Evolutionary conservation across 35 echinoderm and acorn worm genomes (phyloP), one percentile per base, ranked within the genome.

Genomic region (Heliocidaris erythrogramma): DNA sequence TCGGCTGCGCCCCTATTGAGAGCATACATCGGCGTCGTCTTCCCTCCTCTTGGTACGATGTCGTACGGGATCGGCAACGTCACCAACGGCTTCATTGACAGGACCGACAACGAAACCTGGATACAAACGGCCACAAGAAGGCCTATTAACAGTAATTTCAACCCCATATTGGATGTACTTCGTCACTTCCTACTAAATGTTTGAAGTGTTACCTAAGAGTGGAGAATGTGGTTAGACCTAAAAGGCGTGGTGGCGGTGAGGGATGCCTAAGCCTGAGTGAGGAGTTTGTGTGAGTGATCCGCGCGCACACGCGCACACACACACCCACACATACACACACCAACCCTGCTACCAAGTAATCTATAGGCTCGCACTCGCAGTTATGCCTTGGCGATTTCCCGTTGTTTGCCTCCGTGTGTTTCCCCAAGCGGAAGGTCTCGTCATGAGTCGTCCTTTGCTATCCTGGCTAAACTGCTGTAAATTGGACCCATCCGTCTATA

Each of bases 61-160:
- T 92, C 32, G 31, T 42, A 92, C 2, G 91, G 91, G 27, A 92
- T 52, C 10, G 10, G 31, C n/a, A 92, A 12, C 31, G 13, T 92
- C 91, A 48, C 50, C 6, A 92, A 24, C 5, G 91, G 48, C 29
- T 17, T 92, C 91, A 92, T 92, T 21, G 91, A 92, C 48, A 92
- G 49, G 13, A 50, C 24, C 11, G 91, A 32, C 11, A 59, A 59
- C 47, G 91, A 92, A 5, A 92, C 50, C 11, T 92, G 17, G 13
- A 92, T 30, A 59, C 47, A 92, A 12, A 42, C 16, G 48, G 91
- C 91, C 48, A 92, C 13, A 5, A 49, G 30, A 48, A 49, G 48
- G 50, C 91, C 49, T 13, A 59, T 48, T 49, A 92, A 59, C 5
- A 92, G 27, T 13, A 30, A 92, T 59, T 92, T 92, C 30, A 49